Evolutionary conservation across 1,140 invertebrate species (phyloP).

Genomic region (Leptoteleia sp.): DNA sequence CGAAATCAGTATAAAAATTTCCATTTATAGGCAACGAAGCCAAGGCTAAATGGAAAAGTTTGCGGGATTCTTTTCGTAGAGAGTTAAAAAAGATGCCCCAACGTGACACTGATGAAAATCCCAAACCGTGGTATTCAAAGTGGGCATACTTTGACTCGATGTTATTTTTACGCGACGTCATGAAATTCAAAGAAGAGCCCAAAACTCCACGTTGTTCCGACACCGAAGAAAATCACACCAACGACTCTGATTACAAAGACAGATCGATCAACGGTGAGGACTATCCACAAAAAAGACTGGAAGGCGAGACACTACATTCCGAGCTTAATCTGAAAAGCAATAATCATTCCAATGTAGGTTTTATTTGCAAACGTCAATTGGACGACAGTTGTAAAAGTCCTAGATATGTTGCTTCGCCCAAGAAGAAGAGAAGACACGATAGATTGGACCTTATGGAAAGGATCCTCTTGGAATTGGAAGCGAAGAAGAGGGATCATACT

Average conservation of each 20-base stretch:
- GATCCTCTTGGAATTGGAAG: slow-evolving; percentile 43
- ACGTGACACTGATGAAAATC: slow-evolving; percentile 20
- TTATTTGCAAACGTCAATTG: slow-evolving; percentile 9
- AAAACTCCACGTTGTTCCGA: slow-evolving; percentile 53
- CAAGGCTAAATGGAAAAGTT: slow-evolving; percentile 62
- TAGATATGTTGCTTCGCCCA: slow-evolving; percentile 10
- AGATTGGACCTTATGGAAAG: slow-evolving; percentile 43
- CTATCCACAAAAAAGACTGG: slow-evolving; percentile 35
- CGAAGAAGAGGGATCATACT: slow-evolving; percentile 26
- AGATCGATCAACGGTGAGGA: slow-evolving; percentile 33
- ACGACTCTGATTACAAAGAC: slow-evolving; percentile 57
- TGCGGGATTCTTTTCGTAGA: slow-evolving; percentile 58
- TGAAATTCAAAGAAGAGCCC: slow-evolving; percentile 62
- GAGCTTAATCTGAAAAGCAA: slow-evolving; percentile 23
- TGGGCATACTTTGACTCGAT: slow-evolving; percentile 63
- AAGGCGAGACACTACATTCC: slow-evolving; percentile 39
- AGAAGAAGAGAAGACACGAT: slow-evolving; percentile 47
- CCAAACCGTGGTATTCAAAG: slow-evolving; percentile 54
- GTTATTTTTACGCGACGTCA: slow-evolving; percentile 54
- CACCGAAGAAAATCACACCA: slow-evolving; percentile 54
- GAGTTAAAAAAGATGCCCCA: slow-evolving; percentile 63
- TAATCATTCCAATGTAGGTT: slow-evolving; percentile 27
- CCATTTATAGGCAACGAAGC: slow-evolving; percentile 61
- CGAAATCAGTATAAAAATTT: too few relatives aligned
- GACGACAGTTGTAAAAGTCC: slow-evolving; percentile 12